Evolutionary conservation across 2,888 invertebrate genomes (phyloP).

Genomic region (Camponotus fellah): DNA sequence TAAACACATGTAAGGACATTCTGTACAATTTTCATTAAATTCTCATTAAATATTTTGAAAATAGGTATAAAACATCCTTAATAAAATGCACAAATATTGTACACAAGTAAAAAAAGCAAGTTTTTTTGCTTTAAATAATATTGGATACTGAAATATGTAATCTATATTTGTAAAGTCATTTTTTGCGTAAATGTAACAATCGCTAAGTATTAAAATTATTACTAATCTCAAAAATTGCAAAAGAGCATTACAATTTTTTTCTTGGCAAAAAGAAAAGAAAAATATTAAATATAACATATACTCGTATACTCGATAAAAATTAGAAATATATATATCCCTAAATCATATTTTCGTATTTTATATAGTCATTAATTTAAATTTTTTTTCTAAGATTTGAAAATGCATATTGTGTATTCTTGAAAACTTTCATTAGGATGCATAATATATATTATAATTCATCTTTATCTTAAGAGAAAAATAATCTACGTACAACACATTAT

Average conservation of each 20-base stretch:
- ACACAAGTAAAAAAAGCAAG: background rate
- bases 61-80: too few relatives aligned
- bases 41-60: too few relatives aligned
- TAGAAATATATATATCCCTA: too few relatives aligned
- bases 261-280: background rate
- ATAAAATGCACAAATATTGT: background rate
- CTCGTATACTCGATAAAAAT: background rate
- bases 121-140: background rate
- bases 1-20: too few relatives aligned
- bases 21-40: too few relatives aligned
- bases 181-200: background rate
- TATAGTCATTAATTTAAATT: background rate
- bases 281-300: background rate
- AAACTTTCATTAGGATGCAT: background rate
- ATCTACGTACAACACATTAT: too few relatives aligned
- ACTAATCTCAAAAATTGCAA: background rate
- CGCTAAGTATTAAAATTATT: too few relatives aligned
- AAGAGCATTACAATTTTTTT: background rate
- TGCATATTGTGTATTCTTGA: background rate
- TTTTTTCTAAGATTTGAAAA: background rate
- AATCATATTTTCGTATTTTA: background rate
- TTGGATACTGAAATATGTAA: background rate
- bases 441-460: background rate
- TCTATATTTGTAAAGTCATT: background rate
- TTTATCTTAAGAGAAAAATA: background rate